These are phyloP conservation scores for Caenorhabditis drosophilae DNA, from an alignment of 2,888 invertebrate species.

Conservation along the genomic window DNA sequence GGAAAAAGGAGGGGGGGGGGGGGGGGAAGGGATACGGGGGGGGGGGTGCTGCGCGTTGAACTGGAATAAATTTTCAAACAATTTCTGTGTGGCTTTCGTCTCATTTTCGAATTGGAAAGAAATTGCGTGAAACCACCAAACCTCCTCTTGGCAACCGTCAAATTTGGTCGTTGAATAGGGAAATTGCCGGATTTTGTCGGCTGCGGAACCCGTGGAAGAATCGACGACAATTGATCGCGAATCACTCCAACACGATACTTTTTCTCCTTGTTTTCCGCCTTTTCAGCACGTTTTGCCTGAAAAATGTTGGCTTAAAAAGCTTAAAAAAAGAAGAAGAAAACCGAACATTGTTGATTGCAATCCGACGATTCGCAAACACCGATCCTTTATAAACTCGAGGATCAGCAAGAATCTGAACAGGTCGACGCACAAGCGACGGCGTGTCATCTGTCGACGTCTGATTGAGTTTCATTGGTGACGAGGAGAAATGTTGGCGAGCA, in stretches of 20 bases:
- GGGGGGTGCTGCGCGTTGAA: not conserved
- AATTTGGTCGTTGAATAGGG: no score
- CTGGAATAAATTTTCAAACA: no score
- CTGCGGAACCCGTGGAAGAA: constrained; percentile 23
- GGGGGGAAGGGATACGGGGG: constrained; percentile 6
- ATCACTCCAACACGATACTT: constrained; percentile 35
- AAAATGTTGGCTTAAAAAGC: not conserved
- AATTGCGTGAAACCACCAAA: no score
- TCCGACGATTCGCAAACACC: constrained; percentile 54
- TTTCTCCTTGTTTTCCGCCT: constrained; percentile 26
- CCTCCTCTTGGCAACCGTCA: no score
- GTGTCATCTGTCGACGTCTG: not conserved
- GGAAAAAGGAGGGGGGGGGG: no score
- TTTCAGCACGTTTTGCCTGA: constrained; percentile 24
- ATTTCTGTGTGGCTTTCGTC: no score
- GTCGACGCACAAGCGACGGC: constrained; percentile 1
- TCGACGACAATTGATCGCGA: constrained; percentile 24
- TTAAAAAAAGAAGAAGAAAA: no score
- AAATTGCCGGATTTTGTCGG: not conserved
- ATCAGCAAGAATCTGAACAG: constrained; percentile 41
- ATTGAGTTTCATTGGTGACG: not conserved
- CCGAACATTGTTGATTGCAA: constrained; percentile 20
- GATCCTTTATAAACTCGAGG: constrained; percentile 60
- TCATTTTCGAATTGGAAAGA: no score
- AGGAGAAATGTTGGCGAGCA: no score